phyloP scores from a whole-genome alignment of 2,113 vertebrate genomes.

The Hystrix brachyura region DNA sequence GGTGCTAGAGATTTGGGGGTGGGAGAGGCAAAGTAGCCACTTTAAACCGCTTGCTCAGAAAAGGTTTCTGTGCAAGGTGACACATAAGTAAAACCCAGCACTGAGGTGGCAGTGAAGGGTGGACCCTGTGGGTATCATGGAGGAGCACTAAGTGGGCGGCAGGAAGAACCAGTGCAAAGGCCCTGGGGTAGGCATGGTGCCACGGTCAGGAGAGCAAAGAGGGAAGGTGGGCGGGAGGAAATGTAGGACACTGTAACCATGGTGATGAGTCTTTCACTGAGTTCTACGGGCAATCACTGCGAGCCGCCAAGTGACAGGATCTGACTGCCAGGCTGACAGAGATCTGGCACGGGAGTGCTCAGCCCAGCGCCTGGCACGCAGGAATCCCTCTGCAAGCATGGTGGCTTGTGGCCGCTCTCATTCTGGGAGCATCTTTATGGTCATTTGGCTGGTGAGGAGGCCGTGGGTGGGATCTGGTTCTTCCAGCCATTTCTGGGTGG shows the following conservation, averaged over 20 bases:
- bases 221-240: neutral
- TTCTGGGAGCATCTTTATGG: accelerated
- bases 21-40: accelerated
- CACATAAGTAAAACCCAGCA: neutral
- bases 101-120: neutral
- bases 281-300: neutral
- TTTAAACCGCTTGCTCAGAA: neutral
- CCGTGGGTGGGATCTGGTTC: accelerated
- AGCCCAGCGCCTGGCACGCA: accelerated
- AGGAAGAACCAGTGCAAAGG: neutral
- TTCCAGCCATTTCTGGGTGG: neutral
- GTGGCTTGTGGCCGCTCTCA: accelerated
- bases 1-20: too few relatives aligned
- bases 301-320: accelerated
- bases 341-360: accelerated
- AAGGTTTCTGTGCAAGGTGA: neutral
- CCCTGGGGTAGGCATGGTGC: neutral
- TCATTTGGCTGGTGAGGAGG: accelerated
- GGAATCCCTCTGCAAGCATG: accelerated
- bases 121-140: accelerated
- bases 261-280: neutral
- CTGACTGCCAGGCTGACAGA: neutral
- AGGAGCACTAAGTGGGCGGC: neutral
- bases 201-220: accelerated
- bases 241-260: accelerated